Base-by-base conservation (phyloP, 2,888 invertebrate genomes). In the Idaea aversata region DNA sequence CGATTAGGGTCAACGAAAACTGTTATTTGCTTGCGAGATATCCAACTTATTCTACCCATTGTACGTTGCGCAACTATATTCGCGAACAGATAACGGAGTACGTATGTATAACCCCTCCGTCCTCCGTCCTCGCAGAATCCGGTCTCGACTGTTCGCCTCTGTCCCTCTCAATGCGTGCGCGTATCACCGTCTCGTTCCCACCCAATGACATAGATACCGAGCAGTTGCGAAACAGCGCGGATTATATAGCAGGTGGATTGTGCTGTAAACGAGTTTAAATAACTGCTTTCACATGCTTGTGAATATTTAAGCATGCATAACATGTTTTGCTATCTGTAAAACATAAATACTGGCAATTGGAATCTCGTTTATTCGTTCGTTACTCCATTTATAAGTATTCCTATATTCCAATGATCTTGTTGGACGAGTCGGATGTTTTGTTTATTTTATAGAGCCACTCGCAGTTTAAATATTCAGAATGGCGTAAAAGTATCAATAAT, bases 211-310 rank as follows among this genome's bases (percentile, higher is more conserved):
- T 88, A 92, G 88, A 91, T 92, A 91, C 90, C 85, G 84, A 81
- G 80, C 77, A 82, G 86, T 93, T 92, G 93, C 91, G 92, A 93
- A 93, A 93, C 88, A 88, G 77, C 90, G 91, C 93, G 90, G 92
- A 93, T 92, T 92, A 92, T 90, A 91, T 90, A 89, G 90, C 93
- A 92, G 90, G 93, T 93, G 91, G 90, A 89, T 91, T 88, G 90
- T 87, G 86, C 86, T 82, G 86, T 84, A 88, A 92, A 92, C 91
- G 83, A 87, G 91, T 92, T 92, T 87, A 88, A 88, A 87, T 89
- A 88, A 88, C 89, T 88, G 90, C 91, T 92, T 91, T 91, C 91
- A 91, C 90, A 86, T 88, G 80, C 78, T 79, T 80, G 73, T 77
- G 83, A 81, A 86, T 85, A 87, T 75, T 83, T 82, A 84, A 81